Evolutionary conservation across 1,140 invertebrate genomes (phyloP).

Genomic region (Philaenus spumarius): DNA sequence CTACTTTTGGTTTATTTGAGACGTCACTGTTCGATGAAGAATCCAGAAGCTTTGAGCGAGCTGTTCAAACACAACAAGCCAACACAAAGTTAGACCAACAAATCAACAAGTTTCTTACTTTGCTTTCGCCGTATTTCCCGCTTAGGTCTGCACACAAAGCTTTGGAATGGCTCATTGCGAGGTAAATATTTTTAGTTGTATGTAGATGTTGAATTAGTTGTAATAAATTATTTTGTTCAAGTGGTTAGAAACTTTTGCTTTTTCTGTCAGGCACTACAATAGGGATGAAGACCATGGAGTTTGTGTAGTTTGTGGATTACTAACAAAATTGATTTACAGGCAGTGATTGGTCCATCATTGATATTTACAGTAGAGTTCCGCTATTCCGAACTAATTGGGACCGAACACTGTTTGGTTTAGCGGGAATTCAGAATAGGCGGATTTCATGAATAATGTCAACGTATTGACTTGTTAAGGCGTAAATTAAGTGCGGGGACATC

Average conservation of each 20-base stretch:
- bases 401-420: too few species aligned
- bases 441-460: too few species aligned
- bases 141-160: slow-evolving; percentile 78
- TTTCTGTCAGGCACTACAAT: background rate
- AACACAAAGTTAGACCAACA: slow-evolving; percentile 69
- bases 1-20: slow-evolving; percentile 64
- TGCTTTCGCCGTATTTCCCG: slow-evolving; percentile 81
- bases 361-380: too few species aligned
- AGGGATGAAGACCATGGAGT: background rate
- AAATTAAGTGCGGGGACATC: too few species aligned
- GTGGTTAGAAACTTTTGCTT: too few species aligned
- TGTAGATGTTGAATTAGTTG: background rate
- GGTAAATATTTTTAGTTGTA: slow-evolving; percentile 35
- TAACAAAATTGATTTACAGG: too few species aligned
- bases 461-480: too few species aligned
- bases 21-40: slow-evolving; percentile 65
- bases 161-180: slow-evolving; percentile 85
- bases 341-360: too few species aligned
- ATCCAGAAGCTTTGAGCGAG: slow-evolving; percentile 69
- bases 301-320: background rate
- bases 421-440: too few species aligned
- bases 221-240: background rate
- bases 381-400: too few species aligned
- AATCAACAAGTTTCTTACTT: slow-evolving; percentile 73
- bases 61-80: slow-evolving; percentile 61